Evolutionary conservation across 2,113 vertebrate species (phyloP).

Genomic region (Protobothrops flavoviridis): DNA sequence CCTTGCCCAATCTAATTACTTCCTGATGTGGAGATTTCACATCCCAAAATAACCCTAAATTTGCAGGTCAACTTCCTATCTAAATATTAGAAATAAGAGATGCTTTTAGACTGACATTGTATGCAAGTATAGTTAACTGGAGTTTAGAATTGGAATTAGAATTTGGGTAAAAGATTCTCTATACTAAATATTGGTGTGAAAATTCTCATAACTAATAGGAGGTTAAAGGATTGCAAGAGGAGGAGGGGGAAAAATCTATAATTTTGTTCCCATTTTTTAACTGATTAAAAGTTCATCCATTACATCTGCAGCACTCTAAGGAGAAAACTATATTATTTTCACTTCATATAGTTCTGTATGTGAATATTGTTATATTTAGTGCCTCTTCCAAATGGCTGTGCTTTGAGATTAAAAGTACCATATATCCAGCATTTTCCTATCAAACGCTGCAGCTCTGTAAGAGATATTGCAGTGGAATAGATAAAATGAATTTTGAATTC

Average conservation of each 20-base stretch:
- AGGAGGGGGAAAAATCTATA: too few species aligned
- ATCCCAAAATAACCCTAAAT: background rate
- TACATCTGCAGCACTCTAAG: background rate
- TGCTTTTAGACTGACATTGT: background rate
- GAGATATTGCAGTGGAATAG: conserved; percentile 8
- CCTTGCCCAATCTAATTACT: background rate
- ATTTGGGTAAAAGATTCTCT: background rate
- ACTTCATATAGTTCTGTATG: background rate
- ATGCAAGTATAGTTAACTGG: background rate
- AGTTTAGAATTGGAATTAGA: background rate
- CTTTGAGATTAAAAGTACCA: background rate
- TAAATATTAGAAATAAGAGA: background rate
- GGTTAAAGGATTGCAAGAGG: background rate
- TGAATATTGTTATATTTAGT: background rate
- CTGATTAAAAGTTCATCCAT: background rate
- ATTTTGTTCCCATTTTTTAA: background rate
- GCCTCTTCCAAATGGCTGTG: background rate
- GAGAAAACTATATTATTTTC: background rate
- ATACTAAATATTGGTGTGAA: background rate
- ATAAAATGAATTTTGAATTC: conserved; percentile 18
- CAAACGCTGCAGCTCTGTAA: background rate
- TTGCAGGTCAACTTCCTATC: background rate
- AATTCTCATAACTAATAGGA: background rate
- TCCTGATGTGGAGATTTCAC: background rate
- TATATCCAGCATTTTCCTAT: conserved; percentile 24